Base-by-base conservation (phyloP, 1,140 invertebrate species). In the Philotrypesis tridentata region DNA sequence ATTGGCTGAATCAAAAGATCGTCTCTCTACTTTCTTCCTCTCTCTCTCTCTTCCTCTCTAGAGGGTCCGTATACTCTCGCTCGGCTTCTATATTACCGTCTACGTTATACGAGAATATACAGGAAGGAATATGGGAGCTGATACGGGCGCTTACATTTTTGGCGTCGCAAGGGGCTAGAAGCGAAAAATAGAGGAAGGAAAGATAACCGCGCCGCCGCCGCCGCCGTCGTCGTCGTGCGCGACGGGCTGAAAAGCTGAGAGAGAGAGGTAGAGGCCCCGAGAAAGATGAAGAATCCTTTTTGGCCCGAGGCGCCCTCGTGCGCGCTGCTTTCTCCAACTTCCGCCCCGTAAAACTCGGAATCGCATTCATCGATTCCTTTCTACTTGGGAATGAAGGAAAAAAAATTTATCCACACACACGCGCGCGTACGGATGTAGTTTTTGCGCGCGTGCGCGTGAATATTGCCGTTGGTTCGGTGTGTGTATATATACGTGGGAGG, bases 311-410 rank as follows among this genome's bases (percentile, higher is more conserved):
- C 40, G 40, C 9, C 33, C 9, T 9, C 33, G 33, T 6, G 25
- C 29, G 21, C n/a, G 63, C 23, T 33, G 27, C 31, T 43, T 73
- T 80, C 55, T 80, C 25, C 25, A 55, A 43, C 61, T 74, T 80
- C 65, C 61, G 37, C 8, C 48, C 43, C 2, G 17, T 73, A 61
- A 74, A 74, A 72, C 79, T 80, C 60, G 14, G 73, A 73, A 80
- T 68, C 40, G 61, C 55, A 73, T 80, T 80, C 71, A 80, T 80
- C 79, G 79, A 80, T 80, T 68, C 48, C 37, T 74, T 67, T 79
- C n/a, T 48, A 61, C 48, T 23, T 68, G 33, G n/a, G 75, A 60
- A 80, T 68, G 74, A 80, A n/a, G n/a, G n/a, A n/a, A 48, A 5
- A 37, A 37, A 37, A 37, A 37, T 37, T 9, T 37, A 37, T 74